Evolutionary conservation across 2,888 invertebrate genomes (phyloP), one percentile per base, ranked within the genome.

Genomic region (Caenorhabditis becei): DNA sequence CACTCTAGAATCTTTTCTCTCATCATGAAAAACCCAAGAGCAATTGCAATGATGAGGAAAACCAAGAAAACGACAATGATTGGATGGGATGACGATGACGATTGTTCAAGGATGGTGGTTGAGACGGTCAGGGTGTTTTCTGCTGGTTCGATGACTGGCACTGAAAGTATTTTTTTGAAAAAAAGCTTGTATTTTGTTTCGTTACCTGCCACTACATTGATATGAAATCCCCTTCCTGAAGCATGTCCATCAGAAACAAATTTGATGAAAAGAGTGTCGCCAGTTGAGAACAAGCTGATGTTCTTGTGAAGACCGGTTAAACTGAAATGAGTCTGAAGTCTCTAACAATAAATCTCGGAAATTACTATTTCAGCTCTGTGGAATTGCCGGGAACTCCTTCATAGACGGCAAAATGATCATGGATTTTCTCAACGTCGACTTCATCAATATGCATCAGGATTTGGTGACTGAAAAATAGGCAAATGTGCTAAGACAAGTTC

Each of bases 381-480:
- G 41, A 41, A 14, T 41, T 41, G 2, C 16, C 41, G 16, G 14
- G 2, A 10, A 16, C 23, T 7, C 70, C 70, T 20, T 70, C 70
- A 26, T 70, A 61, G 20, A 70, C 35, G n/a, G 37, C 53, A 0
- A 72, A 11, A 56, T 63, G 44, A 56, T 72, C 63, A 16, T 63
- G 63, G 14, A 56, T 16, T 2, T 54, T 54, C 35, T 72, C 72
- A 18, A 72, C 32, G 2, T 63, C 47, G 20, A 62, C n/a, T 14
- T 72, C 72, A 7, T 53, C 37, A 10, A 72, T 0, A n/a, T 47
- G 23, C 7, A 70, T 14, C n/a, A n/a, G n/a, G n/a, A n/a, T n/a
- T n/a, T n/a, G n/a, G n/a, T n/a, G n/a, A n/a, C n/a, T n/a, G n/a
- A n/a, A n/a, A n/a, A n/a, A 41, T n/a, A 5, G 3, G 59, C 49